Evolutionary conservation across 2,797 vertebrate species (phyloP).

Genomic region (Lindbergichthys nudifrons): DNA sequence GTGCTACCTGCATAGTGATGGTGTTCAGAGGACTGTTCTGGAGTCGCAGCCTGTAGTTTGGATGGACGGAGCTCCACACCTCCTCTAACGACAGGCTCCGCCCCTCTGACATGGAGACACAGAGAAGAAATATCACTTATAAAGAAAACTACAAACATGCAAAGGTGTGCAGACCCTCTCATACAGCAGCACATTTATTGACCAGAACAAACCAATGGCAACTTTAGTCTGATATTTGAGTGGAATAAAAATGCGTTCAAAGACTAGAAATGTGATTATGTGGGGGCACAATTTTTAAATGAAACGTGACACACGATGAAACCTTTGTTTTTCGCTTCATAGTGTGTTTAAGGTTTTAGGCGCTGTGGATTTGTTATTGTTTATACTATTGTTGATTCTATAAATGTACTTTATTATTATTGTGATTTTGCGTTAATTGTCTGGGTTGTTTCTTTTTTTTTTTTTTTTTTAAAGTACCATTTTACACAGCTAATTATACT

Average conservation of each 20-base stretch:
- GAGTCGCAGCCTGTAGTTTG: slow-evolving; percentile 85
- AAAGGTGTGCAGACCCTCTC: neutral
- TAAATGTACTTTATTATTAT: too few relatives aligned
- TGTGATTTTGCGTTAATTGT: neutral
- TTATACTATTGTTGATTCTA: too few relatives aligned
- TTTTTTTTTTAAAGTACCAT: too few relatives aligned
- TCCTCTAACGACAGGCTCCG: slow-evolving; percentile 89
- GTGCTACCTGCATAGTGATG: slow-evolving; percentile 91
- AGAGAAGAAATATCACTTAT: neutral
- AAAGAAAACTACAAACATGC: neutral
- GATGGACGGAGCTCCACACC: slow-evolving; percentile 89
- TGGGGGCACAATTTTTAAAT: neutral
- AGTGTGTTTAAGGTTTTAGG: neutral
- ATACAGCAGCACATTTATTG: neutral
- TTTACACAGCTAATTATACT: too few relatives aligned
- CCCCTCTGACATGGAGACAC: slow-evolving; percentile 84
- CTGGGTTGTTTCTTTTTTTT: too few relatives aligned
- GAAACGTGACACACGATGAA: too few relatives aligned
- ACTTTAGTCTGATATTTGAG: neutral
- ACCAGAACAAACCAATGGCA: neutral
- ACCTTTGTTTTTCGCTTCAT: too few relatives aligned
- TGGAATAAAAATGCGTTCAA: neutral
- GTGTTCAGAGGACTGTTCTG: slow-evolving; percentile 88
- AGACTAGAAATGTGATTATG: too few relatives aligned
- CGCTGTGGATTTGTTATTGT: neutral